phyloP scores from a whole-genome alignment of 92 coral and sea anemone species.

The Phymanthus crucifer region DNA sequence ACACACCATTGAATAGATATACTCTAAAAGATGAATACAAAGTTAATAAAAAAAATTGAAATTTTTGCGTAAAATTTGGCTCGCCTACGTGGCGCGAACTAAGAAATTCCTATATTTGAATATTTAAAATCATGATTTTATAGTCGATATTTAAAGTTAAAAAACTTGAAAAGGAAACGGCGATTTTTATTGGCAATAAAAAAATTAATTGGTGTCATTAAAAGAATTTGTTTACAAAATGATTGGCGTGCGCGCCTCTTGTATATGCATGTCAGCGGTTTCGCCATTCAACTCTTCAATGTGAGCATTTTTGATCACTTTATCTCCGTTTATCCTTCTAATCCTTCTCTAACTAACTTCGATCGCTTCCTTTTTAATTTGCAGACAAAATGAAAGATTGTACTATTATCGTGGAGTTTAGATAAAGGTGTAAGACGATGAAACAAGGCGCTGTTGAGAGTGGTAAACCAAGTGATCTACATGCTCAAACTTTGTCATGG shows the following conservation, averaged over 20 bases:
- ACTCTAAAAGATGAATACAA: background rate
- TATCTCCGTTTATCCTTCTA: background rate
- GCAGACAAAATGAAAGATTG: background rate
- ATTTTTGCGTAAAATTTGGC: no score
- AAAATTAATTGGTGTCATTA: background rate
- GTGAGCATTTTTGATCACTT: background rate
- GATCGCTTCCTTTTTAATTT: background rate
- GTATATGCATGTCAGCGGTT: conserved; percentile 19
- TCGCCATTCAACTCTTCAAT: background rate
- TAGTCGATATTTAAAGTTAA: no score
- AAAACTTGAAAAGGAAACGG: background rate
- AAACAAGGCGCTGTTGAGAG: conserved; percentile 16
- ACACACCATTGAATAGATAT: background rate
- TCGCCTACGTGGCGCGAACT: no score
- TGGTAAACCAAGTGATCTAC: conserved; percentile 25
- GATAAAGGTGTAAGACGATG: conserved; percentile 15
- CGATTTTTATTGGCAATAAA: background rate
- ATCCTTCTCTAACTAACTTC: background rate
- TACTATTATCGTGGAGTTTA: background rate
- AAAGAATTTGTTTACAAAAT: background rate
- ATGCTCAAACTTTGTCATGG: conserved; percentile 59
- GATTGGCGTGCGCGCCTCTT: background rate
- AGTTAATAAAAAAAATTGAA: no score
- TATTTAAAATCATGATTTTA: no score
- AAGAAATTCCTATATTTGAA: no score